Evolutionary conservation across 2,113 vertebrate genomes (phyloP), one percentile per base, ranked within the genome.

Genomic region (Tachycineta bicolor): DNA sequence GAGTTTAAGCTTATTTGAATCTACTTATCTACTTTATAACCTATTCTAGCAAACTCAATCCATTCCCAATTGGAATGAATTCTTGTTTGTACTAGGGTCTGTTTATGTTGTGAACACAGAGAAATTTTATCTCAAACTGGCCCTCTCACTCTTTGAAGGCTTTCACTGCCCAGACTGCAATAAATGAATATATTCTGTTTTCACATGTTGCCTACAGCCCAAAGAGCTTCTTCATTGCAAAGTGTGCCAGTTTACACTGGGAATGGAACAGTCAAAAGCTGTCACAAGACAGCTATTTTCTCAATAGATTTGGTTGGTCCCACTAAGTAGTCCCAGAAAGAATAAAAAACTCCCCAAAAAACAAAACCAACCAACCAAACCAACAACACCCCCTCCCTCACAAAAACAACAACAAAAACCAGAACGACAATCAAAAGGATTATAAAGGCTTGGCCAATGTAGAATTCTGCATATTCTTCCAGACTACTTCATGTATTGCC

Each of bases 221-320:
- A 3, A 65, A 23, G 4, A n/a, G 5, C 10, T 67, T 46, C 14
- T 58, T 13, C 26, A 64, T 5, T 59, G 21, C 17, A 79, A 71
- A 29, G 14, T 49, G 6, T 46, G 16, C 5, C 5, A 39, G 25
- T 55, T 86, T 39, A 43, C 4, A 5, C 14, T 3, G 2, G 11
- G 15, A 86, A 92, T 62, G 5, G 71, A 86, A 69, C 3, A 77
- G 24, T 12, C 14, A 89, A 92, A 86, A 78, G 25, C 19, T 52
- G 26, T 16, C 33, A 83, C 0, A 0, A 63, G 26, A 49, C 23
- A 77, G 6, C 12, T 33, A 43, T 62, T 65, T 85, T 65, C 41
- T 76, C 24, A 85, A 8, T 12, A 34, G 5, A 49, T 58, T 59
- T 34, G 5, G 11, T 11, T 58, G 23, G 14, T 29, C 12, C 14